Base-by-base conservation (phyloP, 2,113 vertebrate species). In the Sander lucioperca region DNA sequence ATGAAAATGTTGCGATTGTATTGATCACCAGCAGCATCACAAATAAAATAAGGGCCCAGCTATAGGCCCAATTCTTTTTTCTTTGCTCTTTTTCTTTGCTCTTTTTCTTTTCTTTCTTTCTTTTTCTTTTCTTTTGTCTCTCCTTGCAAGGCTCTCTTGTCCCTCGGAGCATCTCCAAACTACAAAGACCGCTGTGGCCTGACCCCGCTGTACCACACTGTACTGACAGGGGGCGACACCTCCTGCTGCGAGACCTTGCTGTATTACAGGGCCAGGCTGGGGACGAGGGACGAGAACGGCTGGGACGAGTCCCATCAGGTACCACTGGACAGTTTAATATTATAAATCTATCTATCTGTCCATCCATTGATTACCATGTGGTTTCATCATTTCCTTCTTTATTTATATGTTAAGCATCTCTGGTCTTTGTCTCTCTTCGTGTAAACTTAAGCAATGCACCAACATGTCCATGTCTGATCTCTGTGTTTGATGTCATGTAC, bases 291-390 rank as follows among this genome's bases (percentile, higher is more conserved):
- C 4, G 97, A 98, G 92, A 97, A 97, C 0, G 97, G 97, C 81
- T 98, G 97, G 97, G 96, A 97, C 15, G 97, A 98, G 84, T 94
- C 96, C 51, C 97, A 98, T 89, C 97, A 97, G 96, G 97, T 97
- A 90, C 43, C 27, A 67, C 1, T 61, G 57, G 45, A 68, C 72
- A 74, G 51, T 74, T 84, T 6, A 5, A 62, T 11, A 53, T 25
- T 18, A 14, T 62, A 16, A 4, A 9, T 56, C 36, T 21, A 19
- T 51, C 61, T 30, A 13, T 51, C 48, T 64, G 10, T 82, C 47
- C n/a, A 13, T 53, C 15, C 63, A 71, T 57, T 25, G 14, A 39
- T 39, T 53, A 4, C 73, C 36, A 27, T 23, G 2, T 36, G 5
- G 48, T 62, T 57, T 75, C 43, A 62, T 61, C 39, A 59, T 89